Percentiles rank a stretch among this genome's conserved stretches.
phyloP scores from a whole-genome alignment of 2,888 invertebrate species.

The Cistogaster globosa region DNA sequence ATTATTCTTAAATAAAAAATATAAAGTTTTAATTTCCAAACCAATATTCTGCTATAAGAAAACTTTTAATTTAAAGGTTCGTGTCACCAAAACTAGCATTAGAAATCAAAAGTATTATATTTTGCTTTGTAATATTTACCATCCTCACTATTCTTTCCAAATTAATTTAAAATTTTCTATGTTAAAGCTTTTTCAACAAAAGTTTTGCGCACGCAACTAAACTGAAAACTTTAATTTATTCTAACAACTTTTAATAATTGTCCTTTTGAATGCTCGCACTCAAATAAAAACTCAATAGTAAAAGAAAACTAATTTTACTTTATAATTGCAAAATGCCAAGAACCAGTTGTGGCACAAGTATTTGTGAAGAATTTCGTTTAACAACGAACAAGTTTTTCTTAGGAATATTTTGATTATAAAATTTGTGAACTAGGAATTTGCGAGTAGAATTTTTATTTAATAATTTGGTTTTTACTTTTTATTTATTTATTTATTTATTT shows the following conservation, averaged over 20 bases:
- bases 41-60: too few relatives aligned
- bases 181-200: too few relatives aligned
- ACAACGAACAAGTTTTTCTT: background rate
- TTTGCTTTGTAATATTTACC: background rate
- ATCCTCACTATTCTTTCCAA: background rate
- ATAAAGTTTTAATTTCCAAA: too few relatives aligned
- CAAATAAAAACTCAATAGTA: background rate
- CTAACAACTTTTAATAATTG: background rate
- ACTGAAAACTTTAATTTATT: background rate
- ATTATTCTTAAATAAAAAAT: too few relatives aligned
- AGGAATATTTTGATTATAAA: background rate
- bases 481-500: too few relatives aligned
- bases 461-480: too few relatives aligned
- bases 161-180: too few relatives aligned
- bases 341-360: background rate
- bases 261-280: background rate
- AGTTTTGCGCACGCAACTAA: background rate
- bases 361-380: background rate
- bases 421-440: background rate
- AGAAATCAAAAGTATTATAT: too few relatives aligned
- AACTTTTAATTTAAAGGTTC: too few relatives aligned
- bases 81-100: too few relatives aligned
- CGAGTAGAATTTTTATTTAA: too few relatives aligned
- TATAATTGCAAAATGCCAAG: constrained; percentile 1
- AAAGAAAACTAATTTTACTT: background rate